Evolutionary conservation across 2,113 vertebrate genomes (phyloP).

Genomic region (Gavialis gangeticus): DNA sequence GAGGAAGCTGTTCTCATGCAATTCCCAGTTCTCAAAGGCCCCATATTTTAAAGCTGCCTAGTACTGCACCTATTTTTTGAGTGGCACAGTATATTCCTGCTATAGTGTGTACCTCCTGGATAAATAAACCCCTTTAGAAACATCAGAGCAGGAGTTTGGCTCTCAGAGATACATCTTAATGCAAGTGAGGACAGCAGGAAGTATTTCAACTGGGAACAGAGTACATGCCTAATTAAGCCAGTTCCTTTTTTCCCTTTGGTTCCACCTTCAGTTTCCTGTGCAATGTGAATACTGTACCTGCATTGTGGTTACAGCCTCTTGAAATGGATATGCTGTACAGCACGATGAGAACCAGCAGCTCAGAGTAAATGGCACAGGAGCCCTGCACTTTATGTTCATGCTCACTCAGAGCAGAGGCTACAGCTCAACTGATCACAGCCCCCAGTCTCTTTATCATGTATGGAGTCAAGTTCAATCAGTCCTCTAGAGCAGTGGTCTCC

Average conservation of each 20-base stretch:
- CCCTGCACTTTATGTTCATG: background rate
- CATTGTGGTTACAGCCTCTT: background rate
- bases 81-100: background rate
- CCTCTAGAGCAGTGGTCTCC: background rate
- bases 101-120: background rate
- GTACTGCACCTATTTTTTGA: background rate
- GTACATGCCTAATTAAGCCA: background rate
- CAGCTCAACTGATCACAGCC: background rate
- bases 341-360: accelerated
- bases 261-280: background rate
- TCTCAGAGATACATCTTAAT: background rate
- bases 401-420: background rate
- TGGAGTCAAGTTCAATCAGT: background rate
- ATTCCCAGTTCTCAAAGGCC: background rate
- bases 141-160: constrained; percentile 9
- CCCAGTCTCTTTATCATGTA: background rate
- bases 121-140: background rate
- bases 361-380: background rate
- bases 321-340: background rate
- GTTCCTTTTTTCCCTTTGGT: background rate
- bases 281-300: background rate
- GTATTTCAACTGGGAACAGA: constrained; percentile 27
- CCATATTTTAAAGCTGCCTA: background rate
- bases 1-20: background rate
- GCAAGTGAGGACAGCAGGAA: constrained; percentile 48